Evolutionary conservation across 2,888 invertebrate genomes (phyloP), one percentile per base, ranked within the genome.

Genomic region (Litoditis marina): DNA sequence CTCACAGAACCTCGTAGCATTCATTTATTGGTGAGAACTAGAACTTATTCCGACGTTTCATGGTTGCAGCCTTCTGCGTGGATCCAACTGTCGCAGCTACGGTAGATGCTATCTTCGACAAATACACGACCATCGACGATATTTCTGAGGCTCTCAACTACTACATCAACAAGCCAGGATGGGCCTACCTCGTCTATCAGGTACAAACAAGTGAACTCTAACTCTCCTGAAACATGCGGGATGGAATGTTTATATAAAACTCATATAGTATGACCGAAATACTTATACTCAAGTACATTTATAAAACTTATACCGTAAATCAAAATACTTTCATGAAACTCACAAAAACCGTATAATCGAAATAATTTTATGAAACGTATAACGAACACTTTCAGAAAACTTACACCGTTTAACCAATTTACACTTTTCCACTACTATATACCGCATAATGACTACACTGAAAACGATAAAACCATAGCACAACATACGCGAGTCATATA

Each of bases 131-230:
- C 34, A 60, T 69, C 28, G 65, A 65, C 19, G 58, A 39, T 42
- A 66, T 70, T 52, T 51, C 66, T 22, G 62, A 66, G 54, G 64
- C 59, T 13, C 62, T 73, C 25, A 68, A 68, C 55, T 65, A 60
- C 44, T 68, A 57, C 44, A 56, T 73, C 51, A 73, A 73, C 56
- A 64, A 65, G 50, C 73, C 73, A 42, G 63, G 65, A 65, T 73
- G 73, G 73, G 73, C 73, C 4, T 73, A 59, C 51, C 16, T 73
- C 27, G 56, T 73, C 42, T 69, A 66, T 49, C 65, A 69, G 60
- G 71, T 71, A 27, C n/a, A n/a, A n/a, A n/a, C n/a, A n/a, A n/a
- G n/a, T n/a, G n/a, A n/a, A 51, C n/a, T 36, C 39, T 16, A 36
- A 36, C 11, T 11, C 39, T 16, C 11, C 39, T 36, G n/a, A 36